These are phyloP conservation scores for Merodon equestris DNA, from an alignment of 2,888 invertebrate genomes.

Conservation along the genomic window DNA sequence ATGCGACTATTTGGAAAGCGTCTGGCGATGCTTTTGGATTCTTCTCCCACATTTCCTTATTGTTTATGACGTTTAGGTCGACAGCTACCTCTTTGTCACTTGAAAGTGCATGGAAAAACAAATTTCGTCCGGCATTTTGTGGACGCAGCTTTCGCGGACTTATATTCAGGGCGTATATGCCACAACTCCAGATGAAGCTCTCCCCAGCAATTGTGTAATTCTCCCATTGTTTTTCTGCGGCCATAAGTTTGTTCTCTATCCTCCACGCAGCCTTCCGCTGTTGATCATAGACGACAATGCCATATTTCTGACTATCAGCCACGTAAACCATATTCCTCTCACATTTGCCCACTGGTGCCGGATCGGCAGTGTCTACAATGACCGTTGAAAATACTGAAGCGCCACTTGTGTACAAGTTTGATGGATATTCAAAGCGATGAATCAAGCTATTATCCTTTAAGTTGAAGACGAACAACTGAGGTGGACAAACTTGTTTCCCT, in stretches of 20 bases:
- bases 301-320: constrained; percentile 82
- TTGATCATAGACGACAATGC: constrained; percentile 82
- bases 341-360: constrained; percentile 79
- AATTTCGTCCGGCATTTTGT: constrained; percentile 74
- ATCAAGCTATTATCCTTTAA: constrained; percentile 81
- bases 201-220: constrained; percentile 81
- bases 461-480: constrained; percentile 87
- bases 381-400: constrained; percentile 75
- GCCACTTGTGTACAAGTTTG: constrained; percentile 69
- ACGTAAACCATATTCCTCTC: constrained; percentile 82
- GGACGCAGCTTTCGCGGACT: constrained; percentile 61
- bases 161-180: constrained; percentile 82
- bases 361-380: constrained; percentile 81
- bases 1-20: constrained; percentile 80
- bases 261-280: constrained; percentile 80
- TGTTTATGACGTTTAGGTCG: constrained; percentile 81
- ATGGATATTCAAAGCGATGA: constrained; percentile 28
- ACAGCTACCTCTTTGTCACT: constrained; percentile 82
- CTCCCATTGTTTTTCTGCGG: constrained; percentile 82
- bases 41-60: constrained; percentile 79
- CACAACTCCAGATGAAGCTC: constrained; percentile 84
- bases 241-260: constrained; percentile 81
- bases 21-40: constrained; percentile 79
- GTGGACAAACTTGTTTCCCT: constrained; percentile 82
- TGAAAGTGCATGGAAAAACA: constrained; percentile 84